Conservation (phyloP, 2,113 vertebrate genomes). For the Oceanites oceanicus region DNA sequence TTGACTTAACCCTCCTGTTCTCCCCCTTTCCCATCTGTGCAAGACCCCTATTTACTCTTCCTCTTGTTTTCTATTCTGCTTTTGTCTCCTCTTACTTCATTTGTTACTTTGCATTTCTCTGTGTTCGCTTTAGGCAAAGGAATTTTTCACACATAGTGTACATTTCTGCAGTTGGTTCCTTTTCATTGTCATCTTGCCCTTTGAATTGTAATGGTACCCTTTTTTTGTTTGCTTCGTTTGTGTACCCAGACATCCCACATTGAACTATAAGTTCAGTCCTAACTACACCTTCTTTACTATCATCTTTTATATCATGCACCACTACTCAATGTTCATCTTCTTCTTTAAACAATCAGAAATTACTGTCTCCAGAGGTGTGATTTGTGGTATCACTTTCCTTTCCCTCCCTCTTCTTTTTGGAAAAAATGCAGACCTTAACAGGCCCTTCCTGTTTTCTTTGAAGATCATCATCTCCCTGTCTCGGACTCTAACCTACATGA, state of each 20-base stretch:
- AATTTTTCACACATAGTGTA: not conserved
- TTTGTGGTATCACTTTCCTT: not conserved
- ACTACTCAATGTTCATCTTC: not conserved
- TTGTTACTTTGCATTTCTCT: not conserved
- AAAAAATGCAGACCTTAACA: not conserved
- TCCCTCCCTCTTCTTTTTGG: not conserved
- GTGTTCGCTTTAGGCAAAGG: not conserved
- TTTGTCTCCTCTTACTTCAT: not conserved
- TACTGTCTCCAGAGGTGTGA: not conserved
- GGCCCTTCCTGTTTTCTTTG: not conserved
- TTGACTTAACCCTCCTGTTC: not conserved
- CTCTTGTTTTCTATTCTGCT: not conserved
- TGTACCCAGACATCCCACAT: not conserved
- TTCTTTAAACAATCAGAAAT: not conserved
- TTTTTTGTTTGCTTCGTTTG: not conserved
- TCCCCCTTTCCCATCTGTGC: not conserved
- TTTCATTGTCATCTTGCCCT: not conserved
- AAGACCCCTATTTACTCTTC: not conserved
- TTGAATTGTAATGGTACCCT: not conserved
- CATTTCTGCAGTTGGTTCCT: not conserved
- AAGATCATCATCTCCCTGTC: not conserved
- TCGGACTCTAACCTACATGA: not conserved
- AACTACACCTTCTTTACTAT: not conserved
- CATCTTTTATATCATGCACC: not conserved
- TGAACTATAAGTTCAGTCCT: not conserved